phyloP scores from a whole-genome alignment of 1,140 invertebrate species.

The Hetaerina americana region DNA sequence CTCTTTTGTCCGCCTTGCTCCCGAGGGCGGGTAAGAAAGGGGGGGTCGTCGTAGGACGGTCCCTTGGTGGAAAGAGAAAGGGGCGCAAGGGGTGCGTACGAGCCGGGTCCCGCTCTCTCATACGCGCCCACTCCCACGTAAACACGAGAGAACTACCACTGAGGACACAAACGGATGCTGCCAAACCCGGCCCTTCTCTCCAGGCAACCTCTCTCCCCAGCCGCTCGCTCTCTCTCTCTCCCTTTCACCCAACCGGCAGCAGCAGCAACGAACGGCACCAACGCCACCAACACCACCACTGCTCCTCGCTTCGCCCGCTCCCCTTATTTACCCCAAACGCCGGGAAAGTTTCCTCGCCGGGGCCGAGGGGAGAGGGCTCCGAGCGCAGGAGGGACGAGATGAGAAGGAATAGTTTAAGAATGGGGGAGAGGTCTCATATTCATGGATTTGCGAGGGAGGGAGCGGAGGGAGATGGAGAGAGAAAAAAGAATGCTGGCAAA shows the following conservation, averaged over 20 bases:
- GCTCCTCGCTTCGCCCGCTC: too few species aligned
- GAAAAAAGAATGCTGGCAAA: too few species aligned
- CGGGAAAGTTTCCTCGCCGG: neutral
- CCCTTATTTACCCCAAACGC: neutral
- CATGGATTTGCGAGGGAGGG: too few species aligned
- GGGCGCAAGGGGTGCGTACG: too few species aligned
- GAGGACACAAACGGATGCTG: conserved; percentile 12
- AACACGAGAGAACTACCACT: conserved; percentile 7
- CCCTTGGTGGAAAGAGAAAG: neutral
- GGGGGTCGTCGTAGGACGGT: too few species aligned
- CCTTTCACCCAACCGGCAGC: too few species aligned
- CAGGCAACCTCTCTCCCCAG: neutral
- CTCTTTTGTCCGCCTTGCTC: neutral
- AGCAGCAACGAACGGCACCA: too few species aligned
- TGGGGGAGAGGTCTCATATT: too few species aligned
- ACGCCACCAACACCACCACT: too few species aligned
- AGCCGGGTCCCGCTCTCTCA: neutral
- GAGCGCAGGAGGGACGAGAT: neutral
- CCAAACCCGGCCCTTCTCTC: conserved; percentile 7
- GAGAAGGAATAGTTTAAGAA: neutral
- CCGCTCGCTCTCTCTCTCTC: conserved; percentile 1
- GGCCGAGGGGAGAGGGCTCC: neutral
- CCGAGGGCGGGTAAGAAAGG: neutral
- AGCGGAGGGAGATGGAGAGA: too few species aligned
- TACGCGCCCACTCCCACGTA: neutral